Evolutionary conservation across 2,888 invertebrate species (phyloP).

Genomic region (Perizoma affinitatum): DNA sequence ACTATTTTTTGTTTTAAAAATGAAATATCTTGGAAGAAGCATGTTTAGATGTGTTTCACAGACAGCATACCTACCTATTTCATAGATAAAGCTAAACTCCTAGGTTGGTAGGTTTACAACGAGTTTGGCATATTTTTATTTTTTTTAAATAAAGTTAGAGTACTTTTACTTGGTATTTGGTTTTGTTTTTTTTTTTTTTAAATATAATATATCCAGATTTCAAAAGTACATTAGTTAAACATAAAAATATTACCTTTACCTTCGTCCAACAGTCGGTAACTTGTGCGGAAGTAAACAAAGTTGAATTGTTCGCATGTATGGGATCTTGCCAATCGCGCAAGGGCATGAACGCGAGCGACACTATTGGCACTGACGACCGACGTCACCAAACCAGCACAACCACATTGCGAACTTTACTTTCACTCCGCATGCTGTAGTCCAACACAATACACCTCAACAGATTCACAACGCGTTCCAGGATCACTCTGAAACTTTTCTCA

Average conservation of each 20-base stretch:
- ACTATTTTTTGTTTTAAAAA: too few relatives aligned
- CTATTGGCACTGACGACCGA: constrained; percentile 55
- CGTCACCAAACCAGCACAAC: constrained; percentile 57
- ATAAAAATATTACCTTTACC: constrained; percentile 26
- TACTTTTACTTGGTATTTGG: too few relatives aligned
- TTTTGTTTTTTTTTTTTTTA: too few relatives aligned
- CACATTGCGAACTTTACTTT: constrained; percentile 69
- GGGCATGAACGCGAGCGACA: constrained; percentile 50
- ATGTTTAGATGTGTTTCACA: too few relatives aligned
- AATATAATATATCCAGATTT: too few relatives aligned
- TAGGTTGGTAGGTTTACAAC: too few relatives aligned
- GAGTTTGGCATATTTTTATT: too few relatives aligned
- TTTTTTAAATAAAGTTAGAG: too few relatives aligned
- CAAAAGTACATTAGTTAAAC: too few relatives aligned
- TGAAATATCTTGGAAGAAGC: too few relatives aligned
- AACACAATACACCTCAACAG: constrained; percentile 37
- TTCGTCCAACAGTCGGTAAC: constrained; percentile 34
- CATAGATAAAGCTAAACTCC: too few relatives aligned
- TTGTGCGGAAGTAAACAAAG: constrained; percentile 56
- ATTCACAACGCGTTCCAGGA: constrained; percentile 28
- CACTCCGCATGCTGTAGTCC: constrained; percentile 52
- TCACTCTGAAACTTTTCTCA: constrained; percentile 43
- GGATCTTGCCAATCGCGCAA: constrained; percentile 69
- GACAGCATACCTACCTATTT: too few relatives aligned
- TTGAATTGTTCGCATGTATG: constrained; percentile 60